phyloP scores from a whole-genome alignment of 2,797 vertebrate genomes.

The Potorous gilbertii region DNA sequence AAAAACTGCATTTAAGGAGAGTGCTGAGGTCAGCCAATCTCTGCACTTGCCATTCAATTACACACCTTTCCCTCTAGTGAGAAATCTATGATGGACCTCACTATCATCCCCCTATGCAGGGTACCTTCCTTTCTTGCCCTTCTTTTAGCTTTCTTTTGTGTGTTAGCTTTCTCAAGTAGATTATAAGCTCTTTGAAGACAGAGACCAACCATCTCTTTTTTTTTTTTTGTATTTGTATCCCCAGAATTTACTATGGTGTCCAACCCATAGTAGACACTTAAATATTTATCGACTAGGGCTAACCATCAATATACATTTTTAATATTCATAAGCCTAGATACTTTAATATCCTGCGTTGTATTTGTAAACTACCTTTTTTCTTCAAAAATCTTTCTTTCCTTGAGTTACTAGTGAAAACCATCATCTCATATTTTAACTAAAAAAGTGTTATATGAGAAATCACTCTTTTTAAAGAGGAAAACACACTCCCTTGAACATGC shows the following conservation, averaged over 20 bases:
- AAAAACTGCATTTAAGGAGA: neutral
- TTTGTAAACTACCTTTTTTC: neutral
- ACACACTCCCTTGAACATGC: conserved; percentile 42
- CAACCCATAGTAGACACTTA: neutral
- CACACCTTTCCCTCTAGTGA: neutral
- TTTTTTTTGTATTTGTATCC: neutral
- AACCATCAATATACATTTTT: neutral
- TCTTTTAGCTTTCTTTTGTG: neutral
- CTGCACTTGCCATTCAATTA: neutral
- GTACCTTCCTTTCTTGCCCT: neutral
- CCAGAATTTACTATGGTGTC: neutral
- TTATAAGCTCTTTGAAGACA: neutral
- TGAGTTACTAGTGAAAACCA: conserved; percentile 64
- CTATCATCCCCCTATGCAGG: neutral
- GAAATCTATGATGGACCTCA: neutral
- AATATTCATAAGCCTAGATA: neutral
- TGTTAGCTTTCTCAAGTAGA: neutral
- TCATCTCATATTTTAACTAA: conserved; percentile 58
- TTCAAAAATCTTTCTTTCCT: conserved; percentile 63
- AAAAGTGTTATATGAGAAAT: conserved; percentile 46
- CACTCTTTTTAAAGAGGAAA: conserved; percentile 49
- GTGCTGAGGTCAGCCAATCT: neutral
- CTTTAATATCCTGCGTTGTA: neutral
- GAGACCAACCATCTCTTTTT: neutral
- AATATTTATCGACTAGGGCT: neutral